Evolutionary conservation across 1,140 invertebrate genomes (phyloP), one percentile per base, ranked within the genome.

Genomic region (Amyelois transitella): DNA sequence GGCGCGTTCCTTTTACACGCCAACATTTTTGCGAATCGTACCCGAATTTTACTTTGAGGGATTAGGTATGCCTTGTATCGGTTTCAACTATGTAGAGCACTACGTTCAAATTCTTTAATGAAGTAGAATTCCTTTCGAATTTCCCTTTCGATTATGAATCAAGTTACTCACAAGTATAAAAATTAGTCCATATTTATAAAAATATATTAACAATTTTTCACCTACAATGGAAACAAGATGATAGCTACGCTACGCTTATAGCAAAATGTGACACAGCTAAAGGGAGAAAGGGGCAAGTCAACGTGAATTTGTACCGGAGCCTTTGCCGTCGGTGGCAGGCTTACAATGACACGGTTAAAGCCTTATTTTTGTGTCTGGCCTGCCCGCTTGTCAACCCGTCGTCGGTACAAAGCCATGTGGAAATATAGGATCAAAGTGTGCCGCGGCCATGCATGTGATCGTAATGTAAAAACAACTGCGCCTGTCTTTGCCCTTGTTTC

Each of bases 341-440:
- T 87, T 86, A 86, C 81, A 69, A 72, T 87, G 84, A 87, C 84
- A 84, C 69, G 81, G 72, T 82, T 77, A 86, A 86, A 86, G 84
- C 84, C 81, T 81, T 85, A 87, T 87, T 87, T 87, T 87, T 86
- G 81, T 75, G 81, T 87, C 75, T 80, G 78, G 74, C 81, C 75
- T 71, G 75, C 72, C 70, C 78, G 80, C 81, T 78, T 85, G 84
- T 86, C 84, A 85, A 68, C 61, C 75, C 70, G 76, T 72, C 74
- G 77, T 75, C 78, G 77, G 69, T 70, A 84, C 84, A 87, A 87
- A 86, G 84, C 84, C 75, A 83, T 77, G 81, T 77, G 77, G 80
- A 86, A 86, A 84, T 81, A 77, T 80, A 82, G 82, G 82, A 87
- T 87, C 84, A 87, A 86, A 86, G 82, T 73, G 71, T 80, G 69